phyloP scores from a whole-genome alignment of 2,113 vertebrate species.

The Nanger granti region DNA sequence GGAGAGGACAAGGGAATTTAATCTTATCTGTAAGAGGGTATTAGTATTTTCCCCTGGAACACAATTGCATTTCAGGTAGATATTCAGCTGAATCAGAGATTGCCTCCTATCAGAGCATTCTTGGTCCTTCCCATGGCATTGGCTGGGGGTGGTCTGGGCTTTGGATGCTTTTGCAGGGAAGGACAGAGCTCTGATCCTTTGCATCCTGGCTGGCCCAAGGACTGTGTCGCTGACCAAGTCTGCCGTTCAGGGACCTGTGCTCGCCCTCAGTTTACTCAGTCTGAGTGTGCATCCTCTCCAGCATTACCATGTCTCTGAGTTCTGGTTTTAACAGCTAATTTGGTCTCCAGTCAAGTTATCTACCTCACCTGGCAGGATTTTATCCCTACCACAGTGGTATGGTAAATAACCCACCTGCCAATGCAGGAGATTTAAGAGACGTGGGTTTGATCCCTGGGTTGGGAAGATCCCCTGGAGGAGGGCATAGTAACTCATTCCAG shows the following conservation, averaged over 20 bases:
- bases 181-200: background rate
- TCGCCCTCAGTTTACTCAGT: accelerated
- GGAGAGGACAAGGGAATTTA: background rate
- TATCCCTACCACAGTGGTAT: background rate
- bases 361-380: background rate
- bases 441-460: background rate
- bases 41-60: background rate
- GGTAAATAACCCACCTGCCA: background rate
- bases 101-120: background rate
- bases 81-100: background rate
- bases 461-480: background rate
- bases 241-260: background rate
- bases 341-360: background rate
- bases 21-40: background rate
- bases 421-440: background rate
- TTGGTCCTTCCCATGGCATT: background rate
- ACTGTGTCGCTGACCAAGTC: background rate
- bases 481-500: background rate
- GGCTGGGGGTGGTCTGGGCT: background rate
- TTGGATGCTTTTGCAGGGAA: too few relatives aligned
- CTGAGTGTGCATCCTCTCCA: background rate
- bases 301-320: background rate
- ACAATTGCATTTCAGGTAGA: background rate
- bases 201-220: background rate
- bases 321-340: background rate